Percentiles rank a stretch among this genome's conserved stretches.
These are phyloP conservation scores for Periophthalmodon schlosseri DNA, from an alignment of 2,113 vertebrate genomes.

Conservation along the genomic window DNA sequence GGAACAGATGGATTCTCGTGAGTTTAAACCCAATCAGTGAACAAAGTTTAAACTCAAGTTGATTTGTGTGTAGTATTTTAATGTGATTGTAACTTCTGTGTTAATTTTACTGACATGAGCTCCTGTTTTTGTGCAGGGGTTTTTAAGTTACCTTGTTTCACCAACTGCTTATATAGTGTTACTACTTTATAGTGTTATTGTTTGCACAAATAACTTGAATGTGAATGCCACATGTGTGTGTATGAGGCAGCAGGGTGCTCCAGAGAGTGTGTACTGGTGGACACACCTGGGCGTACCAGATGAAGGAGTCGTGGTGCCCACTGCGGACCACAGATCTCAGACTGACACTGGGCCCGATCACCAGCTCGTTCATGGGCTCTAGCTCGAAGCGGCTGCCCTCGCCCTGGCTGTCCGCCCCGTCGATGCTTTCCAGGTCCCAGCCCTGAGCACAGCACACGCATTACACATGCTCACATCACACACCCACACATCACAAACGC, in stretches of 20 bases:
- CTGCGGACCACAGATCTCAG: conserved; percentile 86
- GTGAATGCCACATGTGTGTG: neutral
- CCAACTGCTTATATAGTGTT: neutral
- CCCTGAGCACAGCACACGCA: conserved; percentile 66
- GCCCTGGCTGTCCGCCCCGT: conserved; percentile 78
- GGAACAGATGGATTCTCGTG: too few species aligned
- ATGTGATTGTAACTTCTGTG: neutral
- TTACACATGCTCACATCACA: neutral
- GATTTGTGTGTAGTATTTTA: neutral
- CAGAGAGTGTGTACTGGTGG: neutral
- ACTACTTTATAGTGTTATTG: neutral
- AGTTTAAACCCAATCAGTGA: too few species aligned
- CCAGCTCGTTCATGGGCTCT: conserved; percentile 89
- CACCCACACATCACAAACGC: neutral
- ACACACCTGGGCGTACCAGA: conserved; percentile 94
- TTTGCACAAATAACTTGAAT: neutral
- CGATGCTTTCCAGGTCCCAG: conserved; percentile 90
- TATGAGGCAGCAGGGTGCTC: neutral
- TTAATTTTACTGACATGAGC: neutral
- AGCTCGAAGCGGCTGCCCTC: conserved; percentile 82
- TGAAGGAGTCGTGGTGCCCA: conserved; percentile 65
- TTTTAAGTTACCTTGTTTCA: neutral
- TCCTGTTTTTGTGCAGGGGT: neutral
- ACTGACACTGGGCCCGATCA: conserved; percentile 82
- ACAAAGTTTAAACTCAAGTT: too few species aligned